Evolutionary conservation across 2,797 vertebrate species (phyloP).

Genomic region (Acipenser ruthenus): DNA sequence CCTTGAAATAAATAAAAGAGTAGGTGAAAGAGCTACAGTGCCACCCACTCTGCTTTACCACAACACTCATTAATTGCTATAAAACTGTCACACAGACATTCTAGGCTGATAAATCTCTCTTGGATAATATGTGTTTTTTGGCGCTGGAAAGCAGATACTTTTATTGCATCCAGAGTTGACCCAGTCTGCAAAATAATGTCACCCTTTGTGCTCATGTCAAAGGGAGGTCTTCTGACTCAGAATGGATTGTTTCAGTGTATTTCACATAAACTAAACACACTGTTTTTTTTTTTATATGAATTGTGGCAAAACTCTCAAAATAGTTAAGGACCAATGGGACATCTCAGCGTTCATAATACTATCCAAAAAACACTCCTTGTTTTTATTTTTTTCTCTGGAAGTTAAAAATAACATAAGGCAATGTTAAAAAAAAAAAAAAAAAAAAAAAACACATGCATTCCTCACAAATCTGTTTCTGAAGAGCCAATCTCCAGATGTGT

Average conservation of each 20-base stretch:
- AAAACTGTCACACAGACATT: slow-evolving; percentile 22
- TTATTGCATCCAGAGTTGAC: slow-evolving; percentile 19
- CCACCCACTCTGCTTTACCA: not conserved
- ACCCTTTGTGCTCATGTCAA: slow-evolving; percentile 21
- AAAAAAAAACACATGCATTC: too few relatives aligned
- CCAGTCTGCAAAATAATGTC: slow-evolving; percentile 20
- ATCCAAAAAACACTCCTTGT: too few relatives aligned
- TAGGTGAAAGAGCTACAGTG: not conserved
- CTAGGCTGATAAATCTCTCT: slow-evolving; percentile 21
- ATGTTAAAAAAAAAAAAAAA: too few relatives aligned
- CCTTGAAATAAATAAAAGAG: too few relatives aligned
- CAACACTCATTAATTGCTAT: slow-evolving; percentile 14
- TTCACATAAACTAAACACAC: slow-evolving; percentile 14
- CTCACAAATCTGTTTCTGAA: too few relatives aligned
- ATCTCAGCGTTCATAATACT: slow-evolving; percentile 1
- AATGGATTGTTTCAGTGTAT: not conserved
- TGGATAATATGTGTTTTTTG: slow-evolving; percentile 13
- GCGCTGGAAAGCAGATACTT: slow-evolving; percentile 16
- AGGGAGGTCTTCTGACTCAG: not conserved
- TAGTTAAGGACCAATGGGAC: not conserved
- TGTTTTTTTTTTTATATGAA: not conserved
- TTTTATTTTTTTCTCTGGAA: too few relatives aligned
- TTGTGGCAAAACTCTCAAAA: not conserved
- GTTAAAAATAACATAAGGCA: too few relatives aligned
- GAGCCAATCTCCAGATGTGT: too few relatives aligned